A percentile compares a stretch with the other conserved stretches of the same genome.
These are phyloP conservation scores for Phrynosoma platyrhinos DNA, from an alignment of 2,113 vertebrate genomes.

Conservation along the genomic window DNA sequence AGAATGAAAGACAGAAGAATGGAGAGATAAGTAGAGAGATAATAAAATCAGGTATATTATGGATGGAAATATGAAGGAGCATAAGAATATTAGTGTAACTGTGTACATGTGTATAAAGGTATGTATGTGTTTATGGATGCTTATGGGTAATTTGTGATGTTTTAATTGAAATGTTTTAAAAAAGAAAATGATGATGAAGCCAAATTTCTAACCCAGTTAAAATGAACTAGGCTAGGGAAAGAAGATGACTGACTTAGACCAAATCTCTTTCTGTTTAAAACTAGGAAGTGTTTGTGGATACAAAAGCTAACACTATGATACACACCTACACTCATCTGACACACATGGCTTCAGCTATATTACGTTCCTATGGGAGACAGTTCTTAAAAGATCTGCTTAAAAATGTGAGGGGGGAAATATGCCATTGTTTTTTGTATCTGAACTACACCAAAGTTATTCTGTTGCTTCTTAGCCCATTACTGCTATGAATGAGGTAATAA, in stretches of 20 bases:
- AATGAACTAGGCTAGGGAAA: no score
- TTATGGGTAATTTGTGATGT: no score
- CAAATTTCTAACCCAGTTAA: not conserved
- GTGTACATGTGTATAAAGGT: no score
- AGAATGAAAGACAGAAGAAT: no score
- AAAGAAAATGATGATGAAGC: not conserved
- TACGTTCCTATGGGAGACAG: not conserved
- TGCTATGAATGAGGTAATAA: constrained; percentile 2
- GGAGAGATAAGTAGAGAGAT: no score
- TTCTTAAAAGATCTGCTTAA: not conserved
- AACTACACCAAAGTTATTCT: not conserved
- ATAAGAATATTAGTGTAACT: no score
- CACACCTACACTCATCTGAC: not conserved
- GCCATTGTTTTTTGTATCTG: not conserved
- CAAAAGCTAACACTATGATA: not conserved
- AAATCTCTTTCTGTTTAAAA: not conserved
- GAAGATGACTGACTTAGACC: not conserved
- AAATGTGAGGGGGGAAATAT: not conserved
- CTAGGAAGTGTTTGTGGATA: not conserved
- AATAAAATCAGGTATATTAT: no score
- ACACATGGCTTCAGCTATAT: not conserved
- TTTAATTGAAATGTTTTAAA: no score
- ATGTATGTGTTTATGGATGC: no score
- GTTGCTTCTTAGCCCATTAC: accelerated
- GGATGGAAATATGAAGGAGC: no score